Base-by-base conservation (phyloP, 2,888 invertebrate species). In the Anoncus sp. region DNA sequence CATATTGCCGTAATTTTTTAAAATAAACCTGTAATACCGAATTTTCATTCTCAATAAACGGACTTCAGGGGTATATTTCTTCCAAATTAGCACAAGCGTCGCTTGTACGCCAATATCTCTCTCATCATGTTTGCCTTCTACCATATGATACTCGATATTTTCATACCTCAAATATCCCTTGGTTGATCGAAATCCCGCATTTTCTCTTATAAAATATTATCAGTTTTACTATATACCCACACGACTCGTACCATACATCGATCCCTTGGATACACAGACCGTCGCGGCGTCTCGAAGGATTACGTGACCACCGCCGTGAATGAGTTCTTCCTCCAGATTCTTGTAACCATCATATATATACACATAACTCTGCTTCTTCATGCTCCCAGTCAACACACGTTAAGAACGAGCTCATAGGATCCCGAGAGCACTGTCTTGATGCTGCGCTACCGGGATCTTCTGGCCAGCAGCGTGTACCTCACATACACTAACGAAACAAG, bases 281-380 rank as follows among this genome's bases (percentile, higher is more conserved):
- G 12, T 43, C 12, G 53, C 16, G 24, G 38, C 49, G 45, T 49
- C 63, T 59, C 38, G 3, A 38, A 43, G 51, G 40, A 57, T 75
- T 75, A 75, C 72, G 73, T 75, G 80, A 77, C 53, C 60, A 59
- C 22, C 53, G 53, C 69, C 53, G 66, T 80, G 75, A 80, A 80
- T 78, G 77, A 77, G 73, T 74, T 66, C 73, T 57, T 63, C 51
- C 62, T n/a, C 24, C 27, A 22, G 60, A 69, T 69, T 55, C 53
- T 66, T 7, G 18, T 38, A 67, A 14, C 6, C 9, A 5, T 24
- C 14, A 66, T 53, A 66, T 22, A 53, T 53, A 53, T 40, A 51
- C 22, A 49, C 7, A 22, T 18, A 20, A 38, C 12, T 10, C 18
- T 27, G 31, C 18, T 22, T 20, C 53, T 53, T 43, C 24, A 10